Evolutionary conservation across 1,140 invertebrate species (phyloP), one percentile per base, ranked within the genome.

Genomic region (Doryteuthis pealeii): DNA sequence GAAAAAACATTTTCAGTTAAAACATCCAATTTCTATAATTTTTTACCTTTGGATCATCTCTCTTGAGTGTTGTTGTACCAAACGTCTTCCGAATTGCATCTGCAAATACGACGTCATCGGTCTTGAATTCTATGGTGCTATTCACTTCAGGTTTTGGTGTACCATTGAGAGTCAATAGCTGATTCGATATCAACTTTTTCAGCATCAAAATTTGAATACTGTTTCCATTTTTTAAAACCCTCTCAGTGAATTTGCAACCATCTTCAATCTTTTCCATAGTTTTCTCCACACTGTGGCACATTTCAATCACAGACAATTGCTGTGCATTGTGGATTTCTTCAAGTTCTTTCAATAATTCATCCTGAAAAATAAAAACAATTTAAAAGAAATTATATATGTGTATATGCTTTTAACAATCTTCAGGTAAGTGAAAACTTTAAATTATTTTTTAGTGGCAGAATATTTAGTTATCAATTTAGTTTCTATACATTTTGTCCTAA

Each of bases 281-380:
- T 84, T 94, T 93, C 83, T 94, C 92, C 68, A 96, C 90, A 76
- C 89, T 90, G 76, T 95, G 92, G 83, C 93, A 93, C 45, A 93
- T 89, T 80, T 96, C 94, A 94, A 96, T 96, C 30, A 96, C 92
- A 86, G 93, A 92, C 5, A 96, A 88, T 87, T 96, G 95, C 78
- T 94, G 91, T 81, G 93, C 91, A 35, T 93, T 93, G 85, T 97
- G 95, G 69, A 95, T 86, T 78, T 91, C 90, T 79, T 93, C 93
- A 26, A 97, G 89, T 83, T 95, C 92, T 75, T 92, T 90, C 2
- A 96, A 85, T 28, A 92, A 88, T 67, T 91, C 91, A 80, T 96
- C 94, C 75, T 87, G 73, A 10, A 77, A 77, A 65, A 49, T 67
- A 75, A 72, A n/a, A 71, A 15, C 15, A 74, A 30, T 3, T n/a